Evolutionary conservation across 2,888 invertebrate genomes (phyloP), one percentile per base, ranked within the genome.

Genomic region (Orthosia gracilis): DNA sequence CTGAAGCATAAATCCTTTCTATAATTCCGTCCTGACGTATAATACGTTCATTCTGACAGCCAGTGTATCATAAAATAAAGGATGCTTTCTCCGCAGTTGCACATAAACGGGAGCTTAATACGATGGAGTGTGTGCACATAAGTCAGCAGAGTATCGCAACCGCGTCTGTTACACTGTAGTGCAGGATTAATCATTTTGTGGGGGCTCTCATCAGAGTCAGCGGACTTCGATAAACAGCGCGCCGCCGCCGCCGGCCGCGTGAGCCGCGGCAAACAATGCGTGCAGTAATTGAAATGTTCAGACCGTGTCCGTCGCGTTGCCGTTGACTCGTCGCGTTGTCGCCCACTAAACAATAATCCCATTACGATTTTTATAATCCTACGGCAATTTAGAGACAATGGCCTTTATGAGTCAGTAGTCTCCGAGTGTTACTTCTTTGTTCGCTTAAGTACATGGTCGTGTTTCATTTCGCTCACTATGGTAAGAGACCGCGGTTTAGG

Each of bases 281-380:
- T 85, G 82, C 88, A 87, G 91, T 94, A 94, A 94, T 94, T 95
- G 94, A 94, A 94, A 93, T 87, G 93, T 91, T 89, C 91, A 87
- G 86, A 90, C 90, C 91, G 88, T 91, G 88, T 91, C 87, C 80
- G 80, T 31, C 79, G 80, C 76, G 86, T 87, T 87, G 89, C 86
- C 78, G 83, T 71, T 77, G 77, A 78, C 87, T 87, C 87, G 88
- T 87, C 78, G 78, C 86, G 87, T 87, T 88, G 89, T 88, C 82
- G 82, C 87, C 86, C 89, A 89, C 89, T 88, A 89, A 92, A 94
- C 94, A 94, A 94, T 94, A 93, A 94, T 94, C 92, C 89, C 92
- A 94, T 94, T 93, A 94, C 89, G 88, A 88, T 89, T 93, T 94
- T 94, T 94, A 94, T 94, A 94, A 94, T 94, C 93, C 91, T 78